Base-by-base conservation (phyloP, 2,888 invertebrate genomes). In the Ophraella communa region DNA sequence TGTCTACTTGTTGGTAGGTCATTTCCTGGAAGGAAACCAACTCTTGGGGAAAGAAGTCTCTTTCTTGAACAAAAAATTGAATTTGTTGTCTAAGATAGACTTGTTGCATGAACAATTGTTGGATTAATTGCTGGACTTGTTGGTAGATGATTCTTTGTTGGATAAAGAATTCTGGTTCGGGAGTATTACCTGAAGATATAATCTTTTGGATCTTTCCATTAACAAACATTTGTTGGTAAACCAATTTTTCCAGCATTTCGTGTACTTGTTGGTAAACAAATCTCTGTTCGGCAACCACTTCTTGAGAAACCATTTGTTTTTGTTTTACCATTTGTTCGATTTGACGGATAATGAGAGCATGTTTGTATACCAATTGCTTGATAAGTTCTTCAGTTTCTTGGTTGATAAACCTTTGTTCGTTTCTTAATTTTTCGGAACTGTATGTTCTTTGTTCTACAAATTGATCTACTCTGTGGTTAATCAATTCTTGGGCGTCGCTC, bases 221-320 rank as follows among this genome's bases (percentile, higher is more conserved):
- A 1, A 47, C 1, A 14, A 51, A 51, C 14, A 10, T 4, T 24
- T 51, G 14, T 27, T 27, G 49, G 5, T 17, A 1, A 10, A 7
- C 8, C 27, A 51, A 17, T 24, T 27, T 5, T 51, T 27, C 27
- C 7, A 51, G n/a, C 27, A 51, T n/a, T 4, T 27, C 1, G 8
- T 51, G 49, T n/a, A 51, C 24, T n/a, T 27, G 27, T 27, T 27
- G 27, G 14, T 51, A 51, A n/a, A 51, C 27, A 1, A 51, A 27
- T 51, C 27, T 51, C 10, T 51, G 49, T 27, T 51, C 24, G 3
- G 4, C n/a, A n/a, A 17, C 27, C 5, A 56, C 7, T 27, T 27
- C n/a, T 20, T 56, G 45, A 7, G 56, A 20, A 42, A 55, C 24
- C 18, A 27, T n/a, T 44, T 44, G 55, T 55, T n/a, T 18, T 55